Evolutionary conservation across 2,113 vertebrate genomes (phyloP).

Genomic region (Pachycephala philippinensis): DNA sequence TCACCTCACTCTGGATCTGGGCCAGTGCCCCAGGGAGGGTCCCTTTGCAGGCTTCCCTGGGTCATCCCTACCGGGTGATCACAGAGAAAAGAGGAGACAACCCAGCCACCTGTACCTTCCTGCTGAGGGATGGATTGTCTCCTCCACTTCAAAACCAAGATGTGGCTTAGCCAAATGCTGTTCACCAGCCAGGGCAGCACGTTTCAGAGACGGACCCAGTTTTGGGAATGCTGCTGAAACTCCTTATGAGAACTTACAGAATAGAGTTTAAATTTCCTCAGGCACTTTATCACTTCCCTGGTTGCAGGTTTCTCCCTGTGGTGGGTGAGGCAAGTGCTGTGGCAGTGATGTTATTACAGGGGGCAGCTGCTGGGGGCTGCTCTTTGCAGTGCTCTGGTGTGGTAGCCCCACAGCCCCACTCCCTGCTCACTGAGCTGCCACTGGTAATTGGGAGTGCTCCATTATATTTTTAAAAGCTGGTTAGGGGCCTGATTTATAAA

Average conservation of each 20-base stretch:
- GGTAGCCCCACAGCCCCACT: neutral
- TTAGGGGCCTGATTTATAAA: constrained; percentile 8
- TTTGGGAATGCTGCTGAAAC: neutral
- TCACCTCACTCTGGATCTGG: accelerated
- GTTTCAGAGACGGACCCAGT: neutral
- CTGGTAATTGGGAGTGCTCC: neutral
- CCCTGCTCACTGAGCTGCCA: neutral
- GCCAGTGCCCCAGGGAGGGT: neutral
- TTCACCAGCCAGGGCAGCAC: accelerated
- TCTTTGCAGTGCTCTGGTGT: neutral
- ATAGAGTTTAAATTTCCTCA: neutral
- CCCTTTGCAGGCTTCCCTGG: neutral
- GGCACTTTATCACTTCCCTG: neutral
- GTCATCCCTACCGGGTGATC: neutral
- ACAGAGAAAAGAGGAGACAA: neutral
- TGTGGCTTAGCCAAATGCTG: neutral
- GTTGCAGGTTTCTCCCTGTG: neutral
- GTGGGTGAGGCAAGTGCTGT: accelerated
- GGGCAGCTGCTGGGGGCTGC: neutral
- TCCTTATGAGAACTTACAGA: neutral
- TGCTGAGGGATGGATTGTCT: accelerated
- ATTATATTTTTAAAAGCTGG: neutral
- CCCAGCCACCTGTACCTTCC: accelerated
- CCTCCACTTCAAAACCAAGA: neutral
- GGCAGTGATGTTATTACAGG: accelerated